Base-by-base conservation (phyloP, 2,113 vertebrate genomes). In the Typhlomys cinereus region DNA sequence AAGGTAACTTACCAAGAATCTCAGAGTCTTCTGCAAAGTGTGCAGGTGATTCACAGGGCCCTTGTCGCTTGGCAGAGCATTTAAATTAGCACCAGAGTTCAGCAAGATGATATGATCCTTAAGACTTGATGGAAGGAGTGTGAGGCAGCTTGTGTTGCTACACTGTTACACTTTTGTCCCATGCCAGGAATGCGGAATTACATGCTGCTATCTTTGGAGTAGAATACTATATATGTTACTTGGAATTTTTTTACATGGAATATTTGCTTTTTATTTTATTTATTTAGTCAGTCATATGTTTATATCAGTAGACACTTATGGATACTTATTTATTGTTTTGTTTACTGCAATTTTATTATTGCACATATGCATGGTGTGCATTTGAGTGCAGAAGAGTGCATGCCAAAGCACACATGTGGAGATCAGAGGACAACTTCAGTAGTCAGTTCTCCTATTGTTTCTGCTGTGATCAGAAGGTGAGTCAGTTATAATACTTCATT, bases 21-120 rank as follows among this genome's bases (percentile, higher is more conserved):
- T 20, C 20, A n/a, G 36, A n/a, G 66, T n/a, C 20, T 41, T 64
- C 36, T 4, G 36, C 9, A 44, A 7, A 52, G 21, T 36, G 17
- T 10, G 46, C 1, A 27, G 27, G 31, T 91, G 14, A 29, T 21
- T 36, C 31, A 9, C 76, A 34, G 48, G 54, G 48, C 20, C 20
- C 8, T 9, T 6, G 2, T 21, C 36, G 6, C 50, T 46, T 34
- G 54, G 31, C 52, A 21, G 64, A 17, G 46, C 39, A 36, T 48
- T 1, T 23, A 18, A 41, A 15, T 27, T 2, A 74, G 41, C 13
- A 1, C 1, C 11, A n/a, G n/a, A n/a, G n/a, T n/a, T n/a, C n/a
- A n/a, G n/a, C n/a, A n/a, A n/a, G n/a, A n/a, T n/a, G n/a, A n/a
- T n/a, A n/a, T n/a, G n/a, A n/a, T n/a, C n/a, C n/a, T n/a, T n/a